These are phyloP conservation scores for Ophthalmolycus amberensis DNA, from an alignment of 2,113 vertebrate species.

Conservation along the genomic window DNA sequence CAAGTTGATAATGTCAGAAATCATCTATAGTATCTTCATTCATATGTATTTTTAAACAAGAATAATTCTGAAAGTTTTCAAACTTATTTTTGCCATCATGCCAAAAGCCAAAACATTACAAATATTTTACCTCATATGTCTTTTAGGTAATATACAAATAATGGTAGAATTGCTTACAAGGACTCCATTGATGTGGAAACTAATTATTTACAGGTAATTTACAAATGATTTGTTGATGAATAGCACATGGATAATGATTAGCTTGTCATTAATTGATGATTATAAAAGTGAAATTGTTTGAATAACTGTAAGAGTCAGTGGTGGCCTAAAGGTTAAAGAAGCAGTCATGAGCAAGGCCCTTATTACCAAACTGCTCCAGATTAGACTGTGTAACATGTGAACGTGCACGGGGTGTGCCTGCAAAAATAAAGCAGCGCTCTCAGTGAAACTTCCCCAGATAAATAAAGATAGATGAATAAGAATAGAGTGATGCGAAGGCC, in stretches of 20 bases:
- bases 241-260: neutral
- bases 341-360: neutral
- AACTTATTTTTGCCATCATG: too few relatives aligned
- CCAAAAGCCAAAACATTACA: too few relatives aligned
- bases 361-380: neutral
- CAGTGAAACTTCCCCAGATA: neutral
- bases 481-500: neutral
- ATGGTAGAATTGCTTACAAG: neutral
- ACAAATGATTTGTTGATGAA: neutral
- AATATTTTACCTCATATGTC: too few relatives aligned
- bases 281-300: neutral
- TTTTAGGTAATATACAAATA: too few relatives aligned
- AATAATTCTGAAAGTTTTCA: too few relatives aligned
- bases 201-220: too few relatives aligned
- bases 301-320: neutral
- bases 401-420: neutral
- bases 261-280: neutral
- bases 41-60: too few relatives aligned
- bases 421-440: neutral
- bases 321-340: neutral
- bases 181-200: neutral
- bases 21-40: too few relatives aligned
- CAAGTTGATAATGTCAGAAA: too few relatives aligned
- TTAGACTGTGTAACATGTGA: neutral
- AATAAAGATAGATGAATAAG: neutral